Base-by-base conservation (phyloP, 2,888 invertebrate species). In the Drosophila picticornis region DNA sequence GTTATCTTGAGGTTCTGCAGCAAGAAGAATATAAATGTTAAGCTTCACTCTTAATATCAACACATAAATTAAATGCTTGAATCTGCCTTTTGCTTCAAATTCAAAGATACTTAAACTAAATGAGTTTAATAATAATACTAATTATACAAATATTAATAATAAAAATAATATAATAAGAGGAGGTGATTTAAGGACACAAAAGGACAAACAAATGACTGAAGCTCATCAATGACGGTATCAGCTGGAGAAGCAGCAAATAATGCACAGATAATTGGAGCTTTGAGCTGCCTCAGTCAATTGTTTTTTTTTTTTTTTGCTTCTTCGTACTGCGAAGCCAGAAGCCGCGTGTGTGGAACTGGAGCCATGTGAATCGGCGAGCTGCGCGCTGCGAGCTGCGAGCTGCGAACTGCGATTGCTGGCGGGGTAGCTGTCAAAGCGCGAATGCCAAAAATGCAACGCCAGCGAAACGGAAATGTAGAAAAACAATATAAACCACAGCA, bases 401-500 rank as follows among this genome's bases (percentile, higher is more conserved):
- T 50, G 38, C 25, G 46, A 27, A 13, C 51, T 43, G 62, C 51
- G 56, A 40, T 61, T 57, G 72, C 31, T 22, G 50, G 58, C 36
- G 34, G 66, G 50, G 43, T 55, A 34, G 31, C 77, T 80, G 81
- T 90, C 84, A 83, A 81, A 85, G 84, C 77, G 77, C 80, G 78
- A 81, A 84, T 90, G 77, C 77, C 84, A 88, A 89, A 88, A 89
- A 83, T 83, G 83, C 87, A 87, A 80, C 79, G 87, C 79, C 77
- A 86, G 77, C 73, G 63, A 73, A 83, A 80, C 77, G 72, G 73
- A 77, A 84, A 83, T 77, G 83, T 79, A 83, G 81, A 87, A 89
- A 88, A 89, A 84, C 86, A 87, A 88, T 83, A 84, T 68, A 83
- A 89, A 84, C 87, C 87, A 72, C 87, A 83, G 69, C 75, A 79